Evolutionary conservation across 2,797 vertebrate genomes (phyloP), one percentile per base, ranked within the genome.

Genomic region (Cuniculus paca): DNA sequence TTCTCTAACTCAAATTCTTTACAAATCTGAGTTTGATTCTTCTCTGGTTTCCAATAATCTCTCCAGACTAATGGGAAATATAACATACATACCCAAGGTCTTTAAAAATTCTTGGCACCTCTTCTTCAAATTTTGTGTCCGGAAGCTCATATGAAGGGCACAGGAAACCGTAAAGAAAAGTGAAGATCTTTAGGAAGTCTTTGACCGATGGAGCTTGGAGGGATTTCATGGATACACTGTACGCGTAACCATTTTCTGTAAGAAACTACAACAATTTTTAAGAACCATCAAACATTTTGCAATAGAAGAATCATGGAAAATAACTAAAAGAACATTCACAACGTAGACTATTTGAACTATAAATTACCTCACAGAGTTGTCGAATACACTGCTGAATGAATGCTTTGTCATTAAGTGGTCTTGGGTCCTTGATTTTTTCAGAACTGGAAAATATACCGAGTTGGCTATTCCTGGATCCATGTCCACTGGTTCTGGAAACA

Each of bases 111-210:
- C 98, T 99, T 60, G 99, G 99, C 97, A 99, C 98, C 96, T 99
- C 99, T 97, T 99, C 99, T 98, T 99, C 99, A 97, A 99, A 99
- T 98, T 99, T 99, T 68, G 99, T 99, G 94, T 99, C 99, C 56
- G 99, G 99, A 98, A 99, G 98, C 91, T 99, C 99, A 68, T 99
- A 99, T 1, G 99, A 99, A 58, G 99, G 98, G 89, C 99, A 99
- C 14, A 99, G 96, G 80, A 99, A 99, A 79, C 98, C 98, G 97
- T 99, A 99, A 91, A 99, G 99, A 96, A 99, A 99, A 97, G 99
- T 99, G 98, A 99, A 99, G 94, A 99, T 99, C 98, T 99, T 99
- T 60, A 99, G 97, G 94, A 99, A 99, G 97, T 99, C 99, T 98
- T 99, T 99, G 92, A 99, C 99, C 0, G 99, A 99, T 48, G 99